A percentile compares a stretch with the other conserved stretches of the same genome.
phyloP scores from a whole-genome alignment of 30 jellyfish, hydroid and myxozoan genomes.

The Cassiopea xamachana region DNA sequence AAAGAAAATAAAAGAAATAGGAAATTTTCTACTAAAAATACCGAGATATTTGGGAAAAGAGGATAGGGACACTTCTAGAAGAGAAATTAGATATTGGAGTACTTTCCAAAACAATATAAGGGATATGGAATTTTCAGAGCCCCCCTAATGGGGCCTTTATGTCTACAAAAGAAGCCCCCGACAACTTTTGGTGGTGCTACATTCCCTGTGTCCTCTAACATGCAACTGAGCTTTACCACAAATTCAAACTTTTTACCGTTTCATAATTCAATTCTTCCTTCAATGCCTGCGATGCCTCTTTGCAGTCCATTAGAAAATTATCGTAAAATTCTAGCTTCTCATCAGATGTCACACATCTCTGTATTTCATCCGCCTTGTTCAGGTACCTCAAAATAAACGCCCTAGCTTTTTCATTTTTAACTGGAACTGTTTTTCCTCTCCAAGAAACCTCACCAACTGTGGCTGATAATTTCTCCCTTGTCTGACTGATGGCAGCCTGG shows the following conservation, averaged over 20 bases:
- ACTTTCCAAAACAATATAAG: too few species aligned
- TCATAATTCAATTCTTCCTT: constrained; percentile 85
- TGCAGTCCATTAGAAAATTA: constrained; percentile 86
- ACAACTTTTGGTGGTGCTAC: too few species aligned
- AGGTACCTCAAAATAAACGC: constrained; percentile 72
- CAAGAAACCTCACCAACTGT: constrained; percentile 88
- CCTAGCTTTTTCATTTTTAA: constrained; percentile 83
- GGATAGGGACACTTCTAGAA: too few species aligned
- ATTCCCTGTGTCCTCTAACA: too few species aligned
- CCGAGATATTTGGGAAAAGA: too few species aligned
- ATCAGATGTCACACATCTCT: constrained; percentile 66
- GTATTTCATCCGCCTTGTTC: constrained; percentile 78
- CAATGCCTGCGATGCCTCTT: constrained; percentile 91
- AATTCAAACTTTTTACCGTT: constrained; percentile 44
- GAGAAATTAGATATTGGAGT: too few species aligned
- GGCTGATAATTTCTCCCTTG: constrained; percentile 90
- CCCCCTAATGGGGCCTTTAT: too few species aligned
- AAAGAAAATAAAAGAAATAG: too few species aligned
- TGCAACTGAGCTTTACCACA: too few species aligned
- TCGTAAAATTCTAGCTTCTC: constrained; percentile 84
- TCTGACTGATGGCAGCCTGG: constrained; percentile 93
- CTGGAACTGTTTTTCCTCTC: constrained; percentile 92
- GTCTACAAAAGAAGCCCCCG: too few species aligned
- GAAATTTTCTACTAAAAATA: too few species aligned
- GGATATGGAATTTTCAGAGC: too few species aligned